Percentiles rank a stretch among this genome's conserved stretches.
phyloP scores from a whole-genome alignment of 2,888 invertebrate species.

The Athalia circularis region DNA sequence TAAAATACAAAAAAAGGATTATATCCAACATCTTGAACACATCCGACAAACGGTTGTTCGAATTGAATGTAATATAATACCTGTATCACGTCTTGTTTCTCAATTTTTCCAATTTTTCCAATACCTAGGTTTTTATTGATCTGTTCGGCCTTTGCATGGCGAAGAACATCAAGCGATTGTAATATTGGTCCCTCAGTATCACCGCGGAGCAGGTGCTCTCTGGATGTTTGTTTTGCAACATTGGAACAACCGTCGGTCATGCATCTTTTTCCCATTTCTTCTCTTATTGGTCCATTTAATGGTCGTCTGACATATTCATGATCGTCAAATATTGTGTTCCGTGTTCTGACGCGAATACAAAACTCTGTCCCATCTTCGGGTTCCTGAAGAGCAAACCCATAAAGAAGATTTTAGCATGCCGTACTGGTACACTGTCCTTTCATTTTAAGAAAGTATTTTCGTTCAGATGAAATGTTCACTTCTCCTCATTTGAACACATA shows the following conservation, averaged over 20 bases:
- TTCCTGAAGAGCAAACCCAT: neutral
- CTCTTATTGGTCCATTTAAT: neutral
- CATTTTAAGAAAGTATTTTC: constrained; percentile 1
- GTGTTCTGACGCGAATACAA: neutral
- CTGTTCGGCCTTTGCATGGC: constrained; percentile 5
- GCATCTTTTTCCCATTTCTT: neutral
- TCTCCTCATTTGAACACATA: constrained; percentile 7
- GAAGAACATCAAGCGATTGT: constrained; percentile 5
- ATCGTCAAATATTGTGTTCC: neutral
- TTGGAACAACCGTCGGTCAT: neutral
- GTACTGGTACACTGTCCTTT: neutral
- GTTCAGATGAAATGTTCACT: constrained; percentile 6
- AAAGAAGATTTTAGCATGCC: neutral
- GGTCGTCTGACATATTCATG: constrained; percentile 14
- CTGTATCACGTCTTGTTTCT: neutral
- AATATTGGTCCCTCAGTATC: constrained; percentile 14
- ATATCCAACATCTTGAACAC: constrained; percentile 9
- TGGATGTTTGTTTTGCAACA: neutral
- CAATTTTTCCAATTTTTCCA: neutral
- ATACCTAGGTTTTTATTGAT: neutral
- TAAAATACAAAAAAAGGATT: constrained; percentile 1
- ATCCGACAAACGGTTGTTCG: neutral
- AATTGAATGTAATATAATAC: neutral
- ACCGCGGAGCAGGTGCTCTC: constrained; percentile 5
- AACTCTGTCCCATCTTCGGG: neutral